Evolutionary conservation across 2,797 vertebrate species (phyloP).

Genomic region (Pangasius sanitwongsei): DNA sequence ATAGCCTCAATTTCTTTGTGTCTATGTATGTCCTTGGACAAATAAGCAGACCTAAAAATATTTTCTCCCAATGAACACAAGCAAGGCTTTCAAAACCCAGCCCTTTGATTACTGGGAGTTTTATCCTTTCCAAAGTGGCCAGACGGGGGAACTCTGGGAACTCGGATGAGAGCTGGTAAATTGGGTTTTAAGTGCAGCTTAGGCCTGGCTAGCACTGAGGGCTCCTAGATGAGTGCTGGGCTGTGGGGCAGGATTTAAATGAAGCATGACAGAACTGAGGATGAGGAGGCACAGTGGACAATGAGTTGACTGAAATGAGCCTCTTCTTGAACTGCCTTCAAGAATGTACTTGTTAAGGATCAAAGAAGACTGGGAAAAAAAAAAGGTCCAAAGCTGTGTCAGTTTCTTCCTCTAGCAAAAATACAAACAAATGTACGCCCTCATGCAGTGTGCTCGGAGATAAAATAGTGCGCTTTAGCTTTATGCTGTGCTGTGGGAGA

Average conservation of each 20-base stretch:
- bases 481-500: not conserved
- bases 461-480: constrained; percentile 2
- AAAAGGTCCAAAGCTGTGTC: not conserved
- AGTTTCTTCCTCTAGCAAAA: not conserved
- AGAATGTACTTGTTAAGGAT: constrained; percentile 34
- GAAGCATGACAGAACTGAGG: constrained; percentile 54
- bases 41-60: constrained; percentile 34
- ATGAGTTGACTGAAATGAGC: constrained; percentile 47
- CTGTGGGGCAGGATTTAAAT: constrained; percentile 45
- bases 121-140: constrained; percentile 35
- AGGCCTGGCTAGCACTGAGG: constrained; percentile 21
- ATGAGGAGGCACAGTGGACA: constrained; percentile 46
- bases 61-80: constrained; percentile 34
- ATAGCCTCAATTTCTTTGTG: not conserved
- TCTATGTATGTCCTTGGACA: constrained; percentile 32
- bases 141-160: constrained; percentile 39
- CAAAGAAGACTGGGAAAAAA: constrained; percentile 7
- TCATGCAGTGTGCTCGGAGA: not conserved
- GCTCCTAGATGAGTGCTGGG: constrained; percentile 18
- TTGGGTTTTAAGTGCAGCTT: constrained; percentile 47
- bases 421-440: not conserved
- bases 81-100: constrained; percentile 38
- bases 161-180: constrained; percentile 36
- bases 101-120: constrained; percentile 36
- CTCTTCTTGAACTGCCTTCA: constrained; percentile 26